These are phyloP conservation scores for Clitarchus hookeri DNA, from an alignment of 2,888 invertebrate species.

Conservation along the genomic window DNA sequence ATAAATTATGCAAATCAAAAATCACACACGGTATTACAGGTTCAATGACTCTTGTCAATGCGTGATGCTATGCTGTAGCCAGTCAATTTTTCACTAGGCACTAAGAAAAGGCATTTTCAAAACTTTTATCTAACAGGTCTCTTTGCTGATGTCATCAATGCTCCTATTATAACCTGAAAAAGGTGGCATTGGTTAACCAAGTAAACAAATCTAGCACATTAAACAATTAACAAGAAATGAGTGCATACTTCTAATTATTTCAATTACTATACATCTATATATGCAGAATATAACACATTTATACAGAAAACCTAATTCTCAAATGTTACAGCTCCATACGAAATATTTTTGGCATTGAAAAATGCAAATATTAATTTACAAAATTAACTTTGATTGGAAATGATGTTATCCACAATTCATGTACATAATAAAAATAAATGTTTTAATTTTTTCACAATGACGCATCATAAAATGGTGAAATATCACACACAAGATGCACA, in stretches of 20 bases:
- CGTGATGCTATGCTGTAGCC: background rate
- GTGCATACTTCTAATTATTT: conserved; percentile 6
- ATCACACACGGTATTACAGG: background rate
- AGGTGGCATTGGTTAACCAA: background rate
- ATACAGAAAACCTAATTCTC: background rate
- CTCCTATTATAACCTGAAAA: conserved; percentile 21
- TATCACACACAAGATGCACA: background rate
- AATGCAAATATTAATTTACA: conserved; percentile 25
- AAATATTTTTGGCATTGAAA: conserved; percentile 25
- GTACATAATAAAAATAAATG: conserved; percentile 21
- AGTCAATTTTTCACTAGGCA: conserved; percentile 39
- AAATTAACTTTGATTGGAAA: conserved; percentile 23
- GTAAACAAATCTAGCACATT: conserved; percentile 25
- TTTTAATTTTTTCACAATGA: background rate
- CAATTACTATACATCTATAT: background rate
- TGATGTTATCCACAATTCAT: conserved; percentile 22
- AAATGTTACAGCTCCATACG: conserved; percentile 14
- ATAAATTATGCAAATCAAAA: conserved; percentile 19
- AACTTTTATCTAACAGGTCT: conserved; percentile 22
- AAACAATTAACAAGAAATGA: conserved; percentile 17
- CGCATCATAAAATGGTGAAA: background rate
- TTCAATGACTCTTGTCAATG: background rate
- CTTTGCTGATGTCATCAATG: conserved; percentile 19
- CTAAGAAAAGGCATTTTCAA: conserved; percentile 39
- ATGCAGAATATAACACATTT: conserved; percentile 14